Conservation (phyloP, 2,797 vertebrate species). For the Acanthis flammea region DNA sequence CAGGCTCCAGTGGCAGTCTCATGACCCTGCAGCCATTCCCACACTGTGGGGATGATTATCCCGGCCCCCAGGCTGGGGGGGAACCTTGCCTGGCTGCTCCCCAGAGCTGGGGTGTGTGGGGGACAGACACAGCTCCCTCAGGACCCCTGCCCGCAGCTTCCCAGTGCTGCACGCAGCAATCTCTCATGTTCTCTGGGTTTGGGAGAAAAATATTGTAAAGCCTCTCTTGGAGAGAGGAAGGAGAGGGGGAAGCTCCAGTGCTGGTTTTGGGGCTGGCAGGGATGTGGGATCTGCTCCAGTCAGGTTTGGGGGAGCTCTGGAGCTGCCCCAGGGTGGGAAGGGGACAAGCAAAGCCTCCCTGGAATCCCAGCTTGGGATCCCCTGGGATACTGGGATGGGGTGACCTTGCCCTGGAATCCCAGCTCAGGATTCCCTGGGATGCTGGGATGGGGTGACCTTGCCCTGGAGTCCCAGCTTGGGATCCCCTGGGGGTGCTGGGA, state of each 20-base stretch:
- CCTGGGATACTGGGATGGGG: fast-evolving
- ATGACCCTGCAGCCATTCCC: constrained; percentile 42
- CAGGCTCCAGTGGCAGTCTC: not conserved
- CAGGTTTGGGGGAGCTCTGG: not conserved
- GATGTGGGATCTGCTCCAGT: fast-evolving
- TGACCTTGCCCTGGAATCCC: not conserved
- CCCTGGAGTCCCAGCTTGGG: not conserved
- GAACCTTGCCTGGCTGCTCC: not conserved
- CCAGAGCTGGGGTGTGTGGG: fast-evolving
- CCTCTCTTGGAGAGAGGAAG: too few relatives aligned
- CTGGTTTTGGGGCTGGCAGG: not conserved
- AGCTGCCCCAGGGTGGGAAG: not conserved
- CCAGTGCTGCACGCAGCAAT: not conserved
- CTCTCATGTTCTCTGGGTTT: fast-evolving
- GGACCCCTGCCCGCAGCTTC: not conserved
- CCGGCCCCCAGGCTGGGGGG: not conserved
- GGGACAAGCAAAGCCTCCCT: not conserved
- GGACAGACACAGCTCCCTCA: not conserved
- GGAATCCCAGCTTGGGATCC: not conserved
- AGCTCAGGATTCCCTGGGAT: too few relatives aligned
- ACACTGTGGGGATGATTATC: not conserved
- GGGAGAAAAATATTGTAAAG: fast-evolving
- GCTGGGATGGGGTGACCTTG: too few relatives aligned
- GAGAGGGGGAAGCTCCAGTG: fast-evolving
- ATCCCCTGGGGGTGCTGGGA: not conserved